Evolutionary conservation across 2,113 vertebrate genomes (phyloP).

Genomic region (Chinchilla lanigera): DNA sequence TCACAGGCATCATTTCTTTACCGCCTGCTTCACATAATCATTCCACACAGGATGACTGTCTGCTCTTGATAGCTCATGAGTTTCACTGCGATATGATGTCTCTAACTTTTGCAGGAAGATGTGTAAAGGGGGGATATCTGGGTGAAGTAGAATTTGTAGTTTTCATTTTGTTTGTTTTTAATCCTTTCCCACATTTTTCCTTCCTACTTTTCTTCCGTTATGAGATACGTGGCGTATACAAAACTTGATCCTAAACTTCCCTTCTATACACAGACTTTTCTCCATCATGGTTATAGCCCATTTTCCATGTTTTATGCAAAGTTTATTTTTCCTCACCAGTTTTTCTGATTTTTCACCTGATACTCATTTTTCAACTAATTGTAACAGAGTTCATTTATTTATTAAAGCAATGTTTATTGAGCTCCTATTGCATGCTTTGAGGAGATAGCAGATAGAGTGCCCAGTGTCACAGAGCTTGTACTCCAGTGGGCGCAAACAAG

Average conservation of each 20-base stretch:
- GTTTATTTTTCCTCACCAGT: neutral
- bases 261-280: neutral
- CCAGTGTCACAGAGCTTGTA: neutral
- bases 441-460: neutral
- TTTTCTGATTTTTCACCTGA: neutral
- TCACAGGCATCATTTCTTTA: neutral
- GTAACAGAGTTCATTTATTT: neutral
- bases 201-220: neutral
- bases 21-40: neutral
- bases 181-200: neutral
- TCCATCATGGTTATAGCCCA: accelerated
- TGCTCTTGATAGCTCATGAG: neutral
- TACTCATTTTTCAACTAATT: neutral
- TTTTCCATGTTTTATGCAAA: neutral
- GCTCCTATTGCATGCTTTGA: neutral
- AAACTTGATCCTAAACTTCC: neutral
- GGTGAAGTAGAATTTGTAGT: neutral
- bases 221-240: neutral
- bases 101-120: neutral
- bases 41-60: neutral
- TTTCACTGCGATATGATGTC: neutral
- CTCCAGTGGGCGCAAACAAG: neutral
- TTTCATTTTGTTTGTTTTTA: neutral
- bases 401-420: neutral
- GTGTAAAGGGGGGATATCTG: neutral